Conservation (phyloP, 2,113 vertebrate genomes). For the Thryonomys swinderianus region DNA sequence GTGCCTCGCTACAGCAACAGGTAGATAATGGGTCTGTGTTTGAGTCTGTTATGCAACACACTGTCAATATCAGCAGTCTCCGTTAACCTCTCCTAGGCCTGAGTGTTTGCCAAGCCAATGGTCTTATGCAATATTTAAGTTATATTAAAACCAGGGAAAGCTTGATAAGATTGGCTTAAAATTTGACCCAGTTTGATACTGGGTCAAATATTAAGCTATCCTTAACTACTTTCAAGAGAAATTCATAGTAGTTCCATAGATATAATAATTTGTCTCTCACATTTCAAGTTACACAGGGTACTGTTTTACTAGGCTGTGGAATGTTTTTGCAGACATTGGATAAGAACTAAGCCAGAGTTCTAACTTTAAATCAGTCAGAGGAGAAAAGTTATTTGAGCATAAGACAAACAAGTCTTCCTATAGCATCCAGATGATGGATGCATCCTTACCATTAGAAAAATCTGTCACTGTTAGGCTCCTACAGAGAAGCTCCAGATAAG, state of each 20-base stretch:
- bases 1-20: background rate
- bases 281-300: background rate
- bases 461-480: background rate
- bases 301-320: background rate
- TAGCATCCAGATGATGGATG: background rate
- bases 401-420: background rate
- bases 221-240: background rate
- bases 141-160: conserved; percentile 6
- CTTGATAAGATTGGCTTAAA: conserved; percentile 50
- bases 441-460: conserved; percentile 58
- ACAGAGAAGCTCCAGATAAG: background rate
- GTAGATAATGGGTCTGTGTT: background rate
- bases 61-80: background rate
- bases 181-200: background rate
- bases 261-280: background rate
- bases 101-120: background rate
- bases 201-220: conserved; percentile 13
- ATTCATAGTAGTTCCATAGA: background rate
- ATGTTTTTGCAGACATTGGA: background rate
- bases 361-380: background rate
- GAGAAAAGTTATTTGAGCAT: background rate
- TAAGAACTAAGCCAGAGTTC: background rate
- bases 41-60: background rate
- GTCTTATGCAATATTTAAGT: background rate
- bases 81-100: background rate